phyloP scores from a whole-genome alignment of 2,113 vertebrate species.

The Campylomormyrus tamandua region DNA sequence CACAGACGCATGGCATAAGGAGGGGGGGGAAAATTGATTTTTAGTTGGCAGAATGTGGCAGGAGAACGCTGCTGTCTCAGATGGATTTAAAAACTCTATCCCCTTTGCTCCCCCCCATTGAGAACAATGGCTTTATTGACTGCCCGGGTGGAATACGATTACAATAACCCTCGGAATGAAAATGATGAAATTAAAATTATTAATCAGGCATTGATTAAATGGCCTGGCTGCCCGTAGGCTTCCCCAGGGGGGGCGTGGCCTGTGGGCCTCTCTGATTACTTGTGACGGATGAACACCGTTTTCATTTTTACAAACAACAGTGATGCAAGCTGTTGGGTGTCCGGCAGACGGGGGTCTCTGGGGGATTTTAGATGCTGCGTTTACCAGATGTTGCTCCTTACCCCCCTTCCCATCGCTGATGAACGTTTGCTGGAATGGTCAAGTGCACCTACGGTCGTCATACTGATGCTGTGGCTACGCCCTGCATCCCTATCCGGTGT shows the following conservation, averaged over 20 bases:
- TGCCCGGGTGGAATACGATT: constrained; percentile 14
- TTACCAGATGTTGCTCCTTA: neutral
- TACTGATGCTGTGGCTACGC: neutral
- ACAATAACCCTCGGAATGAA: constrained; percentile 15
- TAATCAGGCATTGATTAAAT: constrained; percentile 25
- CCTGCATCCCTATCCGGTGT: neutral
- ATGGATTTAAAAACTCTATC: constrained; percentile 6
- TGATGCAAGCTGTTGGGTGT: neutral
- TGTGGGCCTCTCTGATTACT: neutral
- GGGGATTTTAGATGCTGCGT: neutral
- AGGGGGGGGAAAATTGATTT: neutral
- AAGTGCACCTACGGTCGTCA: neutral
- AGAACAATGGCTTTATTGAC: constrained; percentile 24
- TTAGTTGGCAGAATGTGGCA: constrained; percentile 11
- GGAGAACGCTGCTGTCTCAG: neutral
- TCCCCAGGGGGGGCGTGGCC: neutral
- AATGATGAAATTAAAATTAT: constrained; percentile 26
- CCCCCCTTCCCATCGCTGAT: neutral
- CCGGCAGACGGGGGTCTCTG: neutral
- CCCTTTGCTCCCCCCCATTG: neutral
- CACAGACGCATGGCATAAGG: neutral
- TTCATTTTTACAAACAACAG: neutral
- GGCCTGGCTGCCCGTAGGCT: neutral
- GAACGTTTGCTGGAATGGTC: neutral
- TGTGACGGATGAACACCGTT: constrained; percentile 1